phyloP scores from a whole-genome alignment of 2,113 vertebrate species.

The Forbesichthys papilliferus region DNA sequence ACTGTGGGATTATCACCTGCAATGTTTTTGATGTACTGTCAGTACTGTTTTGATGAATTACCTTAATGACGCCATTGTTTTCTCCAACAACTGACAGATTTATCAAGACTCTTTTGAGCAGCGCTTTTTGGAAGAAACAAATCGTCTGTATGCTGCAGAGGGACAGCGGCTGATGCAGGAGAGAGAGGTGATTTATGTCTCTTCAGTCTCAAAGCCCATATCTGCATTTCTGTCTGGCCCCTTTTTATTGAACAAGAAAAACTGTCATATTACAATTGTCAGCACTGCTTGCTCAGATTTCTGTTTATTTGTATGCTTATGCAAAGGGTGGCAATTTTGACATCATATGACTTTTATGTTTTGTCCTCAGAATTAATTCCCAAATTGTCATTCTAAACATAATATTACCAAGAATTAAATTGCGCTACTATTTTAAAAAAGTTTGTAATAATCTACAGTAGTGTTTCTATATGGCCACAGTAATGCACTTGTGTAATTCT shows the following conservation, averaged over 20 bases:
- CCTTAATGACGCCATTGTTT: slow-evolving; percentile 43
- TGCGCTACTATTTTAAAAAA: too few relatives aligned
- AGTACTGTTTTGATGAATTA: slow-evolving; percentile 28
- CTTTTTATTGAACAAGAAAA: background rate
- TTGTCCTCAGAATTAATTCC: too few relatives aligned
- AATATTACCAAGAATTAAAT: too few relatives aligned
- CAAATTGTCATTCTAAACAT: too few relatives aligned
- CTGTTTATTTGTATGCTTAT: background rate
- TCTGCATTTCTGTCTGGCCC: background rate
- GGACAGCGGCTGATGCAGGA: slow-evolving; percentile 99
- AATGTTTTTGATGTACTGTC: slow-evolving; percentile 19
- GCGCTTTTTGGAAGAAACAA: slow-evolving; percentile 96
- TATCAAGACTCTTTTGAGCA: slow-evolving; percentile 99
- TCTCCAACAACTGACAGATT: slow-evolving; percentile 77
- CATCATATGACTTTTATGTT: too few relatives aligned
- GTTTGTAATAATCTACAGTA: too few relatives aligned
- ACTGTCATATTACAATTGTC: background rate
- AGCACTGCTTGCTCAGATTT: background rate
- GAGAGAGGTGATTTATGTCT: slow-evolving; percentile 85
- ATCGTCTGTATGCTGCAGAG: slow-evolving; percentile 94
- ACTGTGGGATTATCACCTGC: background rate
- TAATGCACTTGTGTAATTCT: too few relatives aligned
- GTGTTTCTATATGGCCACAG: too few relatives aligned
- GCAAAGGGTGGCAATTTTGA: too few relatives aligned
- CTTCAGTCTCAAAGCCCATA: background rate